A percentile compares a stretch with the other conserved stretches of the same genome.
Conservation (phyloP, 2,797 vertebrate species). For the Hirundo rustica region DNA sequence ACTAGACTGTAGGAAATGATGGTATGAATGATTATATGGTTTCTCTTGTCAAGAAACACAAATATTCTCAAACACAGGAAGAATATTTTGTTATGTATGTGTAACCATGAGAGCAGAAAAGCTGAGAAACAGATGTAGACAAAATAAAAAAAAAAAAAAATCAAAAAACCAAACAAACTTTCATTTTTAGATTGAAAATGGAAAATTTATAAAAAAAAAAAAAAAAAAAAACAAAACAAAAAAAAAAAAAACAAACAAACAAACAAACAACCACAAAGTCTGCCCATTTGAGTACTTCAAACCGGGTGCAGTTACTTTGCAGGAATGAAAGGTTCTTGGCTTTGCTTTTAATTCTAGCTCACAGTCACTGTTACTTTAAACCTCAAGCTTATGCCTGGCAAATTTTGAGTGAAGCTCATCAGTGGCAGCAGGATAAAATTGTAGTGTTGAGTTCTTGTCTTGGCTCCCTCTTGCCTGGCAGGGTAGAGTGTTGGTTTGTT, state of each 20-base stretch:
- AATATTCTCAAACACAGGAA: not conserved
- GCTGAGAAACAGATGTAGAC: not conserved
- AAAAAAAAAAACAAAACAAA: not conserved
- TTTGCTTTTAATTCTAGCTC: not conserved
- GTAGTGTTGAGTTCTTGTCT: slow-evolving; percentile 1
- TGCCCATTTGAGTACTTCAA: not conserved
- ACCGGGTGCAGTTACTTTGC: not conserved
- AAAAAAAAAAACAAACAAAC: too few species aligned
- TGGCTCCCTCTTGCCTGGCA: slow-evolving; percentile 52
- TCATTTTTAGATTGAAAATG: not conserved
- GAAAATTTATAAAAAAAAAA: not conserved
- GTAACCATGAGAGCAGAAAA: not conserved
- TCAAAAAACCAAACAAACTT: not conserved
- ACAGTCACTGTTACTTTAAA: slow-evolving; percentile 25
- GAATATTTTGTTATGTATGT: not conserved
- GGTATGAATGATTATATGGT: not conserved
- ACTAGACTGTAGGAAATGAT: not conserved
- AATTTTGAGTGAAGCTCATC: not conserved
- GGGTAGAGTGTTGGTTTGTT: slow-evolving; percentile 30
- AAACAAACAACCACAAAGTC: too few species aligned
- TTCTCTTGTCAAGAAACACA: not conserved
- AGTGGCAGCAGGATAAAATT: slow-evolving; percentile 22
- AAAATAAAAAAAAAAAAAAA: not conserved
- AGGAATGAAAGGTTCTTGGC: slow-evolving; percentile 9
- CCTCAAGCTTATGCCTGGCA: not conserved